A percentile compares a stretch with the other conserved stretches of the same genome.
Conservation (phyloP, 1,140 invertebrate species). For the Panagrolaimus sp. region DNA sequence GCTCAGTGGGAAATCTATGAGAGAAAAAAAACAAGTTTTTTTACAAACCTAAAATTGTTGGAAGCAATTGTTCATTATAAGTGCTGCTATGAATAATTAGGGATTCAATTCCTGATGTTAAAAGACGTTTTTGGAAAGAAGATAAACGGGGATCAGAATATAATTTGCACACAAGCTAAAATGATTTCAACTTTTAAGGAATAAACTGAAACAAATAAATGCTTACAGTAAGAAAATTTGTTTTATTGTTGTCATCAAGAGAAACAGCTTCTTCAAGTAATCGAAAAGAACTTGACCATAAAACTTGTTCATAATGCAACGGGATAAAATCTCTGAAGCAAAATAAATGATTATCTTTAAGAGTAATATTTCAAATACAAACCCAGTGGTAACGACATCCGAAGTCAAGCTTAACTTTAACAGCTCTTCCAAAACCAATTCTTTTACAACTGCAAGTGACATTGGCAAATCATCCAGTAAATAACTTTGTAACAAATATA, state of each 20-base stretch:
- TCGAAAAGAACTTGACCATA: constrained; percentile 5
- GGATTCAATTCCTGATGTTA: constrained; percentile 11
- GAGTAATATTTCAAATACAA: background rate
- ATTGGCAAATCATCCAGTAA: constrained; percentile 1
- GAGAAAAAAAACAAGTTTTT: background rate
- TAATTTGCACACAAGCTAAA: constrained; percentile 1
- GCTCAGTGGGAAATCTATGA: constrained; percentile 7
- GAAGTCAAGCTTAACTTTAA: background rate
- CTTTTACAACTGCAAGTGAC: background rate
- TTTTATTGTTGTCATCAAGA: constrained; percentile 7
- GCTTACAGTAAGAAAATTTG: constrained; percentile 2
- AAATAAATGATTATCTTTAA: background rate
- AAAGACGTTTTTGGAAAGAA: constrained; percentile 3
- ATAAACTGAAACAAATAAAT: too few species aligned
- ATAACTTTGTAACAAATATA: constrained; percentile 15
- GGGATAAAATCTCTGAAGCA: background rate
- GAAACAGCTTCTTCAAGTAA: constrained; percentile 12
- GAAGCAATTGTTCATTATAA: constrained; percentile 12
- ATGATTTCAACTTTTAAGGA: too few species aligned
- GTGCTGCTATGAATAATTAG: constrained; percentile 16
- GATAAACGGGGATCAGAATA: constrained; percentile 13
- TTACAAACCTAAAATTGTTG: constrained; percentile 9
- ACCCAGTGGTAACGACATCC: background rate
- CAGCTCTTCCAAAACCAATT: background rate
- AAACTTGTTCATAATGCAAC: background rate